A percentile compares a stretch with the other conserved stretches of the same genome.
These are phyloP conservation scores for Pampusana beccarii DNA, from an alignment of 2,113 vertebrate species.

Conservation along the genomic window DNA sequence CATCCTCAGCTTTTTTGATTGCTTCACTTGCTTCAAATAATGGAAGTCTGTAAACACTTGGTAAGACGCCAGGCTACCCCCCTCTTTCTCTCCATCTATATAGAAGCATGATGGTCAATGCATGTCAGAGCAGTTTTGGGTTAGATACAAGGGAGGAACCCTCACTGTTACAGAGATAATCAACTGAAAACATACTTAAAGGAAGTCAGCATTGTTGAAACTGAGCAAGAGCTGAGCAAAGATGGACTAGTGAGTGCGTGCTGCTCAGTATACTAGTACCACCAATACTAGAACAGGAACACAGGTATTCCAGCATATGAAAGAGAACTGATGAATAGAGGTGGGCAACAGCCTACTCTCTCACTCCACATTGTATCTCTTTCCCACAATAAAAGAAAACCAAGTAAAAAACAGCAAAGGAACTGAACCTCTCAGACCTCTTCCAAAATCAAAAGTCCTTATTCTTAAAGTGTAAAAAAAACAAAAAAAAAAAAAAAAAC, in stretches of 20 bases:
- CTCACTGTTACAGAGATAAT: neutral
- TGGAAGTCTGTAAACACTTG: neutral
- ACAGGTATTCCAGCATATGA: neutral
- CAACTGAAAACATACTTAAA: neutral
- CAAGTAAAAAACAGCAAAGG: neutral
- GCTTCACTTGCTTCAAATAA: neutral
- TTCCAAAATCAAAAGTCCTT: neutral
- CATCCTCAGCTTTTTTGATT: neutral
- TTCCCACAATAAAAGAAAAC: neutral
- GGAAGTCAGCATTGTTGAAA: neutral
- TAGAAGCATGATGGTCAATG: neutral
- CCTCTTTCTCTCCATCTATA: neutral
- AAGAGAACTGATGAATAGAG: neutral
- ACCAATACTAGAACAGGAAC: neutral
- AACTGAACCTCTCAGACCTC: neutral
- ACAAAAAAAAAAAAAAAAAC: neutral
- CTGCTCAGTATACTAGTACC: neutral
- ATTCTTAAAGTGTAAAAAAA: neutral
- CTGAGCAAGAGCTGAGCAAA: neutral
- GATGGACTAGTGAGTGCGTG: neutral
- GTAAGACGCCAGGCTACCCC: neutral
- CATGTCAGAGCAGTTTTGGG: neutral
- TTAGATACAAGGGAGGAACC: neutral
- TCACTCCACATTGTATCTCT: neutral
- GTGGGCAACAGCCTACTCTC: neutral